A percentile compares a stretch with the other conserved stretches of the same genome.
phyloP scores from a whole-genome alignment of 2,888 invertebrate species.

The Nymphalis urticae region DNA sequence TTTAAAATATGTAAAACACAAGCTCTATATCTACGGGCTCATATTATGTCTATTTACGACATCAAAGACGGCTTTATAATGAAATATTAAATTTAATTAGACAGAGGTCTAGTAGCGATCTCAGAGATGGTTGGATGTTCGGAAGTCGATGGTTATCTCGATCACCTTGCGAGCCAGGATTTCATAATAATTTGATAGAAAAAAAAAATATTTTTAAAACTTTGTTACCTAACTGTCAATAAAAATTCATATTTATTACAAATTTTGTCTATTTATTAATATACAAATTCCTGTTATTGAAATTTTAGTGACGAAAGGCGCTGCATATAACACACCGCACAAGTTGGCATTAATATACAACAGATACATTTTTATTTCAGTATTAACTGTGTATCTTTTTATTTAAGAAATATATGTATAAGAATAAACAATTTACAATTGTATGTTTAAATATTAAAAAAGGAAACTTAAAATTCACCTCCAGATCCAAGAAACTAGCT shows the following conservation, averaged over 20 bases:
- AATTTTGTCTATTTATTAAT: not conserved
- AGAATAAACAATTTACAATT: no score
- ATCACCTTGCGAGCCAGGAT: constrained; percentile 48
- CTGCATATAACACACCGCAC: no score
- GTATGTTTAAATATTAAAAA: not conserved
- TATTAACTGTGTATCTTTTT: no score
- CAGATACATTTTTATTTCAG: no score
- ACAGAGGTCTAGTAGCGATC: constrained; percentile 18
- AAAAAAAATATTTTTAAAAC: constrained; percentile 15
- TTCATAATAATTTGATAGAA: constrained; percentile 39
- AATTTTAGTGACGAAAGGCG: not conserved
- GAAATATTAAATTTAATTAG: constrained; percentile 34
- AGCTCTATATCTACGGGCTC: not conserved
- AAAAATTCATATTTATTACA: constrained; percentile 13
- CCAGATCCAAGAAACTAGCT: constrained; percentile 27
- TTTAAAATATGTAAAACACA: not conserved
- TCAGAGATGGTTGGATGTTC: constrained; percentile 40
- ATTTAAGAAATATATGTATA: no score
- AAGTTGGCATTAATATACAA: no score
- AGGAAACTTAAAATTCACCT: not conserved
- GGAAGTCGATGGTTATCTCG: constrained; percentile 61
- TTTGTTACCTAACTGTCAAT: constrained; percentile 32
- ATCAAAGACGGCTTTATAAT: constrained; percentile 20
- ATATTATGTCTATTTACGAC: constrained; percentile 16
- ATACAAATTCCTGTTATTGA: not conserved